Base-by-base conservation (phyloP, 2,888 invertebrate species). In the Drosophila percnosoma region DNA sequence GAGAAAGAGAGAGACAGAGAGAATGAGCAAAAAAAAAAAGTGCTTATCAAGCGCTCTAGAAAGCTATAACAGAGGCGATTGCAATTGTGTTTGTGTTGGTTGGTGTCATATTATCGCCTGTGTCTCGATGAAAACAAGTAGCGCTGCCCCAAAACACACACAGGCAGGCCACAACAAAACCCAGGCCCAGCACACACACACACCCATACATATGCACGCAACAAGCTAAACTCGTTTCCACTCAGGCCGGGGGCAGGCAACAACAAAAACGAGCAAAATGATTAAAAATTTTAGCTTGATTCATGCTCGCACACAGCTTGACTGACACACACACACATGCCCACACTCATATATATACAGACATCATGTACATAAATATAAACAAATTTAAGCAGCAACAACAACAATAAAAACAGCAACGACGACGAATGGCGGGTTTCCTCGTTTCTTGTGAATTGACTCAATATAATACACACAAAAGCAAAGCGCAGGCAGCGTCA, bases 401-500 rank as follows among this genome's bases (percentile, higher is more conserved):
- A 71, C 62, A 33, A 52, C 78, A 40, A 59, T 61, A 52, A 57
- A 72, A 65, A 45, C 77, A 60, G 75, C 73, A 49, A 34, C 78
- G 66, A 63, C 78, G 62, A 64, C 70, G 77, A 83, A 45, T 77
- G 78, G 90, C 89, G 91, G 91, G 91, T 91, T 91, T 91, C 91
- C 91, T 91, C 90, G 89, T 91, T 91, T 91, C 90, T 89, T 86
- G 77, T 88, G 90, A 91, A 91, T 87, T 87, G 89, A 88, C 86
- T 88, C 82, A 83, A 82, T 80, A 75, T 69, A 78, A 77, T 75
- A 78, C 72, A 72, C 70, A 80, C 45, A 45, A 87, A 82, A 78
- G 76, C 76, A 63, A 75, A 78, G 70, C 73, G 62, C 75, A 78
- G 79, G 78, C 78, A 75, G 51, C 68, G 76, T 68, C 73, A 73